Percentiles rank a stretch among this genome's conserved stretches.
Conservation (phyloP, 2,113 vertebrate species). For the Struthidea cinerea region DNA sequence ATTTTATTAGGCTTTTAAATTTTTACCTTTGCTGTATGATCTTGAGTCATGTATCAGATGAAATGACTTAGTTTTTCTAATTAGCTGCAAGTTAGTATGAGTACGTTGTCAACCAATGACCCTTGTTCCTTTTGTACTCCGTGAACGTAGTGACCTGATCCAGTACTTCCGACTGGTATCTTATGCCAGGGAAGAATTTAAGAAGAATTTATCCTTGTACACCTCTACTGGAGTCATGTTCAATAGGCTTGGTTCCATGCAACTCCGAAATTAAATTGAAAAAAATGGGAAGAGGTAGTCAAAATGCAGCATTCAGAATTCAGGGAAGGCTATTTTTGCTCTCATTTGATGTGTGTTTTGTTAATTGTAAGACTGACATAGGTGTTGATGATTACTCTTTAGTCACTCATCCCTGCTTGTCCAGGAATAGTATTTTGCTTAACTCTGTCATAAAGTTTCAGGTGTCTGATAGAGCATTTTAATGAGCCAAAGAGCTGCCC, state of each 20-base stretch:
- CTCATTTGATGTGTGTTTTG: neutral
- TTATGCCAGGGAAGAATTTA: neutral
- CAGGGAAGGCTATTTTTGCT: neutral
- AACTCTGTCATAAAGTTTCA: neutral
- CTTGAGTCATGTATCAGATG: neutral
- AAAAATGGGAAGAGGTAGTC: neutral
- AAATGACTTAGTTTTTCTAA: neutral
- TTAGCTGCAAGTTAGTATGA: neutral
- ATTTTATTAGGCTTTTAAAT: slow-evolving; percentile 28
- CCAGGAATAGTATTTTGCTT: neutral
- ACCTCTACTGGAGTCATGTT: neutral
- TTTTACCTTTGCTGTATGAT: neutral
- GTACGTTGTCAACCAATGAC: neutral
- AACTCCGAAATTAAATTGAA: neutral
- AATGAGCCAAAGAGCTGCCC: neutral
- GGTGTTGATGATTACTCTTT: neutral
- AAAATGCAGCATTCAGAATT: neutral
- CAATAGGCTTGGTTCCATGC: neutral
- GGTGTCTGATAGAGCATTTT: neutral
- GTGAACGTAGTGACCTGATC: neutral
- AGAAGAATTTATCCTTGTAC: neutral
- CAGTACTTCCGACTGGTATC: neutral
- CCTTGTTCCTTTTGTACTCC: neutral
- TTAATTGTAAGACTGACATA: neutral
- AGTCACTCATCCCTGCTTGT: neutral